Base-by-base conservation (phyloP, 2,888 invertebrate species). In the Tortrix viridana region DNA sequence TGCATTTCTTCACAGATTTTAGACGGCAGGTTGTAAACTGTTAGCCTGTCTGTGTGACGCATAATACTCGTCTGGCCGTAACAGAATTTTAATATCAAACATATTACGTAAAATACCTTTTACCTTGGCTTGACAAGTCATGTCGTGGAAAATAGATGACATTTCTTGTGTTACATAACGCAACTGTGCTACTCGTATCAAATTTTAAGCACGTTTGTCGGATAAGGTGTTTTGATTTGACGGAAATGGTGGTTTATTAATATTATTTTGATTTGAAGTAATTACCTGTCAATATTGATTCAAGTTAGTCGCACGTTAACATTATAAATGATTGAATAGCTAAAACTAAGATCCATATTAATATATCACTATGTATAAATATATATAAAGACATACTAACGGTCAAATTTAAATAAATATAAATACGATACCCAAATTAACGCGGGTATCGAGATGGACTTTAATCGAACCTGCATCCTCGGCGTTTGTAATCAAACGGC, bases 131-230 rank as follows among this genome's bases (percentile, higher is more conserved):
- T 53, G 53, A 23, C 41, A 41, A n/a, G n/a, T 16, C 9, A 22
- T 37, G 41, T 53, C 53, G 53, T 41, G 22, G 22, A 16, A 41
- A 53, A 53, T 53, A 53, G 53, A 41, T 16, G 38, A 4, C 41
- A 20, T 22, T 53, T 53, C 9, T 53, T 38, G n/a, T 52, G 3
- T 52, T 22, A 38, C 22, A n/a, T 53, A 41, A 53, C 41, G 22
- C 5, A 41, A 44, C 6, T n/a, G 5, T 41, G 9, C 44, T 18
- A 38, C 32, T 50, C 26, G 23, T 18, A 38, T 32, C 32, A 53
- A 20, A 22, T 53, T 22, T 20, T 22, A 14, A 19, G 14, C 32
- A 19, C 16, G 32, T 12, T 12, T 32, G 32, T 32, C 32, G 7
- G 5, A 9, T 9, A 32, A 38, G n/a, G n/a, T n/a, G 38, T 38